Evolutionary conservation across 1,140 invertebrate species (phyloP), one percentile per base, ranked within the genome.

Genomic region (Cepaea nemoralis): DNA sequence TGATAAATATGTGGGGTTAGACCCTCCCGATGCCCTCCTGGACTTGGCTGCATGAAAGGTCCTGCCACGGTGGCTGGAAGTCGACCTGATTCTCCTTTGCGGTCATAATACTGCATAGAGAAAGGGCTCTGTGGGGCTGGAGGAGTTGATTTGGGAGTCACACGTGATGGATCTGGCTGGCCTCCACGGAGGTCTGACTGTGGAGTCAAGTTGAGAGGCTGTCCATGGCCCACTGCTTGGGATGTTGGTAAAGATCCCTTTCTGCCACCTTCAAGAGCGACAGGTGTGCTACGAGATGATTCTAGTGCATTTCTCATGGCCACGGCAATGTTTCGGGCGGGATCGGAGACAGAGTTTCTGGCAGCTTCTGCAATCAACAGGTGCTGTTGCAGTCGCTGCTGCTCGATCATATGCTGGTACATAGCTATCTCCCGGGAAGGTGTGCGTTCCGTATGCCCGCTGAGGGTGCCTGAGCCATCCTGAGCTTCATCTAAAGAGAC

Each of bases 1-100:
- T 81, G 79, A 48, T 87, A 87, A 67, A 87, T 75, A 27, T 86
- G 86, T 27, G 84, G 71, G 6, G 75, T 39, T 24, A 79, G 33
- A 31, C 55, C 78, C 31, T 83, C 82, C 14, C 79, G 33, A 35
- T 78, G 79, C 31, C 79, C 67, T 24, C 80, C 66, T 48, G 83
- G 74, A 27, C 80, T 77, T 67, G 77, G 81, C 12, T 79, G 80
- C 35, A 83, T 74, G 69, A 82, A 81, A 45, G 77, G 71, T 14
- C 63, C 63, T 48, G 45, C 55, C n/a, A 78, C 67, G 5, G 37
- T 14, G 16, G 33, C 67, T 45, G 66, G 59, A 42, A 80, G 55
- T 19, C 77, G 77, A 33, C 78, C 45, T 12, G 42, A 31, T 0
- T 73, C 67, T 35, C n/a, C 77, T 45, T 39, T 67, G n/a, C 66